Evolutionary conservation across 2,113 vertebrate genomes (phyloP).

Genomic region (Alethe diademata): DNA sequence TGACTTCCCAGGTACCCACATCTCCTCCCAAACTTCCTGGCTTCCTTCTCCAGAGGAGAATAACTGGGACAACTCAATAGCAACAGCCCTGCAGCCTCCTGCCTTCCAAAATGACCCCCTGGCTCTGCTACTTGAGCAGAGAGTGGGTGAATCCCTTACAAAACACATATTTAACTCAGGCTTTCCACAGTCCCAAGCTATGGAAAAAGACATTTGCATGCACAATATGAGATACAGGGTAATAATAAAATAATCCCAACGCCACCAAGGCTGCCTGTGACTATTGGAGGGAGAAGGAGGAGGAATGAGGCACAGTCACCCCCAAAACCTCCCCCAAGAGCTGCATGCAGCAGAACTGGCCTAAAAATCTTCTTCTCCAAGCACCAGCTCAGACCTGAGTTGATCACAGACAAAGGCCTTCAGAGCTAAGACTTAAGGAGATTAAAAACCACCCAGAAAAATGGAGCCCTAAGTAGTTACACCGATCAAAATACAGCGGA

Average conservation of each 20-base stretch:
- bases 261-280: background rate
- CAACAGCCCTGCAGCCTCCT: background rate
- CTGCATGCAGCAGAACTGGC: background rate
- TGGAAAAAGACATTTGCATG: background rate
- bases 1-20: background rate
- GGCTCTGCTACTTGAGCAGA: background rate
- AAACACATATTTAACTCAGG: background rate
- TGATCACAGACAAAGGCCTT: slow-evolving; percentile 36
- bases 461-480: slow-evolving; percentile 41
- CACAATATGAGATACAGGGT: background rate
- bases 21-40: background rate
- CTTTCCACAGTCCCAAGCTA: background rate
- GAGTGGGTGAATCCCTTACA: background rate
- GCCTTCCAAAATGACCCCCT: fast-evolving
- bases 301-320: background rate
- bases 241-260: background rate
- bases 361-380: slow-evolving; percentile 23
- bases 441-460: slow-evolving; percentile 65
- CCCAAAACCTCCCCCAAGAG: background rate
- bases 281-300: background rate
- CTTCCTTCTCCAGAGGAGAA: background rate
- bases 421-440: slow-evolving; percentile 50
- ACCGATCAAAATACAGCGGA: slow-evolving; percentile 62
- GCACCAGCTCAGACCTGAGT: background rate
- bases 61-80: background rate